A percentile compares a stretch with the other conserved stretches of the same genome.
phyloP scores from a whole-genome alignment of 2,113 vertebrate genomes.

The Hemibagrus wyckioides region DNA sequence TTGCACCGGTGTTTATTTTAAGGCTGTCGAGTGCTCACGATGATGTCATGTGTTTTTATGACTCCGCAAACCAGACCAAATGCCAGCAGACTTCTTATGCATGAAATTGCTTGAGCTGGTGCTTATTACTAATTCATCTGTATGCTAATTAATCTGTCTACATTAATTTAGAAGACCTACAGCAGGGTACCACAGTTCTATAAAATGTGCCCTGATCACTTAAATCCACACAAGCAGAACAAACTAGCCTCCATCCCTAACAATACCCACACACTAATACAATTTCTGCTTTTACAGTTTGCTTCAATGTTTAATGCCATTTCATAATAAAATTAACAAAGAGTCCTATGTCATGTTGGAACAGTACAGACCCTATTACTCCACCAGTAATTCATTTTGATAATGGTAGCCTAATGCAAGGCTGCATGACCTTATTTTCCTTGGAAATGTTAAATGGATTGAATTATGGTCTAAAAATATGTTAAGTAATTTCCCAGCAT shows the following conservation, averaged over 20 bases:
- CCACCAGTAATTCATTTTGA: conserved; percentile 73
- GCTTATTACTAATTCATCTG: not conserved
- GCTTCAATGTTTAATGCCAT: conserved; percentile 28
- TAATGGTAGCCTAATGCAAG: conserved; percentile 65
- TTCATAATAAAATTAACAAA: conserved; percentile 36
- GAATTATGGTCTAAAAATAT: conserved; percentile 61
- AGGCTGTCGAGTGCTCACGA: not conserved
- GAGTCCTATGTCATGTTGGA: conserved; percentile 31
- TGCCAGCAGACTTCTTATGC: not conserved
- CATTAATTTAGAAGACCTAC: not conserved
- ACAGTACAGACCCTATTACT: conserved; percentile 51
- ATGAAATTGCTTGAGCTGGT: not conserved
- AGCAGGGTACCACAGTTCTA: not conserved
- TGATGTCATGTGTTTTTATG: not conserved
- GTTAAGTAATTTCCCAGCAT: conserved; percentile 38
- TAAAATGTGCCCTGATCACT: not conserved
- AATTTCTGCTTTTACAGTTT: not conserved
- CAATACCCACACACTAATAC: not conserved
- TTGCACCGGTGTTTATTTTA: not conserved
- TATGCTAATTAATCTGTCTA: conserved; percentile 23
- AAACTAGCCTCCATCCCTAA: not conserved
- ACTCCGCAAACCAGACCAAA: not conserved
- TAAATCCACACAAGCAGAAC: not conserved
- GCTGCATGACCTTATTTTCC: conserved; percentile 59
- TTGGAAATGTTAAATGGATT: conserved; percentile 55